phyloP scores from a whole-genome alignment of 2,113 vertebrate genomes.

The Mesitornis unicolor region DNA sequence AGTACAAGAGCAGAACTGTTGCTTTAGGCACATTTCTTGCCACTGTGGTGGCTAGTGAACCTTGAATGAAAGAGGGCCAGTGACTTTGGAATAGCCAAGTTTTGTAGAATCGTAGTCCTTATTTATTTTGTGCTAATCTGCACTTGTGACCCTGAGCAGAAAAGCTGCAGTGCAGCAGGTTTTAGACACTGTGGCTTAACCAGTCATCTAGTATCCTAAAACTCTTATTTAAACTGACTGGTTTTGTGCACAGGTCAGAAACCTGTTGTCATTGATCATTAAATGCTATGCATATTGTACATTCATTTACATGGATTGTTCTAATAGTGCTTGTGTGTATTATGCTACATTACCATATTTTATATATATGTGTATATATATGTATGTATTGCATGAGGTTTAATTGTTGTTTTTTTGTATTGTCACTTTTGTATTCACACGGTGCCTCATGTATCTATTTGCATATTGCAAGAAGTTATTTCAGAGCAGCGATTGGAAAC shows the following conservation, averaged over 20 bases:
- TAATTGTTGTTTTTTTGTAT: conserved; percentile 46
- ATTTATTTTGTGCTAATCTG: conserved; percentile 59
- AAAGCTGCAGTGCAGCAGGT: conserved; percentile 15
- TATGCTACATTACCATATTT: conserved; percentile 11
- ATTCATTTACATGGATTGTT: conserved; percentile 20
- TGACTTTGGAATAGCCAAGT: conserved; percentile 24
- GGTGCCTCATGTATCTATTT: conserved; percentile 62
- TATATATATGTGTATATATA: neutral
- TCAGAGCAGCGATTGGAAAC: conserved; percentile 2
- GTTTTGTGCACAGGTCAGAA: neutral
- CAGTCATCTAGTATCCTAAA: conserved; percentile 1
- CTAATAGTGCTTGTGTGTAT: conserved; percentile 35
- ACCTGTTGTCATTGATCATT: conserved; percentile 24
- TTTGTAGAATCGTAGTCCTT: conserved; percentile 36
- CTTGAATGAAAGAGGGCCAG: conserved; percentile 54
- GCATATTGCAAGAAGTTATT: conserved; percentile 52
- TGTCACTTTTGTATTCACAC: conserved; percentile 56
- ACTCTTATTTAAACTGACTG: conserved; percentile 7
- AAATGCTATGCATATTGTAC: conserved; percentile 55
- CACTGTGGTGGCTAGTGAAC: conserved; percentile 21
- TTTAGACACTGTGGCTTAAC: conserved; percentile 27
- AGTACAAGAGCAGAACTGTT: conserved; percentile 13
- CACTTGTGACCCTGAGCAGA: conserved; percentile 39
- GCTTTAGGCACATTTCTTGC: conserved; percentile 41
- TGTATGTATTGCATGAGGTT: conserved; percentile 58